Percentiles rank a stretch among this genome's conserved stretches.
Conservation (phyloP, 2,113 vertebrate species). For the Xenus cinereus region DNA sequence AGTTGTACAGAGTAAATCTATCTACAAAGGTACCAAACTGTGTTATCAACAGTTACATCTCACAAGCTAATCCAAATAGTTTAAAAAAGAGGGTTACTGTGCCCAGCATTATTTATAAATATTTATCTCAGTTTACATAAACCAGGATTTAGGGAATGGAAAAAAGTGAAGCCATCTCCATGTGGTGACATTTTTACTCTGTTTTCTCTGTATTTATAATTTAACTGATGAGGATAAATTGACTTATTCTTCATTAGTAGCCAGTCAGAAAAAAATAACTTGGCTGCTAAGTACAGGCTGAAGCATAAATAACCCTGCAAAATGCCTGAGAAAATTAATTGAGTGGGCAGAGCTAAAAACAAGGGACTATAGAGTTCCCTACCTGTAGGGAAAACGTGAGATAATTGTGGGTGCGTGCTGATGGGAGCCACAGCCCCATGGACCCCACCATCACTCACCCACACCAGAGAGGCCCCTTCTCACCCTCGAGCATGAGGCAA, state of each 20-base stretch:
- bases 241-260: conserved; percentile 28
- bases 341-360: background rate
- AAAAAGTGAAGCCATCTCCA: conserved; percentile 48
- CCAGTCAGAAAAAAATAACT: conserved; percentile 26
- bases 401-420: background rate
- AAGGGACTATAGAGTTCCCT: background rate
- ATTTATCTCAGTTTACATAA: conserved; percentile 64
- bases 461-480: background rate
- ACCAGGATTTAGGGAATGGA: conserved; percentile 57
- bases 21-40: conserved; percentile 40
- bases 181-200: conserved; percentile 43
- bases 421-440: background rate
- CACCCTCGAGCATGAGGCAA: background rate
- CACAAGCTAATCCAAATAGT: conserved; percentile 61
- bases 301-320: conserved; percentile 14
- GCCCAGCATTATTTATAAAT: conserved; percentile 60
- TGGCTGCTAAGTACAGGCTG: conserved; percentile 19
- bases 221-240: conserved; percentile 42
- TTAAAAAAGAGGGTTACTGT: conserved; percentile 47
- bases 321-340: background rate
- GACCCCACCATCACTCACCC: background rate
- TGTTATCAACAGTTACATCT: conserved; percentile 61
- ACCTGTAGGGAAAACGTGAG: background rate
- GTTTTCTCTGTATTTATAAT: conserved; percentile 43
- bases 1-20: conserved; percentile 12